These are phyloP conservation scores for Crocidura indochinensis DNA, from an alignment of 2,797 vertebrate genomes.

Conservation along the genomic window DNA sequence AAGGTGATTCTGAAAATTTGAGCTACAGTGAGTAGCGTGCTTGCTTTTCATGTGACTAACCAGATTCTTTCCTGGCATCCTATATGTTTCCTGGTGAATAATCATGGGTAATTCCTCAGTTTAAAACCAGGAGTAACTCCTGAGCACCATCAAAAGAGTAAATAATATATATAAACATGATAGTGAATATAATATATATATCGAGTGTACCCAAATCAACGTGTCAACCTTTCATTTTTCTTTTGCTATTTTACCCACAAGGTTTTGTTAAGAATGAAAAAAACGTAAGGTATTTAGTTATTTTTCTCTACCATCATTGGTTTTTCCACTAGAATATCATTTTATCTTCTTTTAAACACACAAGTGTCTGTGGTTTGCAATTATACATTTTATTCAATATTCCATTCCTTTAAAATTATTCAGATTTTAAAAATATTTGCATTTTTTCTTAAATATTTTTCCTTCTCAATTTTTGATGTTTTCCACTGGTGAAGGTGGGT, in stretches of 20 bases:
- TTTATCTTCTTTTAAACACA: conserved; percentile 30
- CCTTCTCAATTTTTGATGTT: not conserved
- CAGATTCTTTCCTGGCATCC: no score
- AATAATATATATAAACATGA: no score
- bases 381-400: conserved; percentile 5
- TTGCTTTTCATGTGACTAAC: no score
- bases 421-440: conserved; percentile 8
- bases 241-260: conserved; percentile 20
- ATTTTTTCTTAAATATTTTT: not conserved
- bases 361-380: not conserved
- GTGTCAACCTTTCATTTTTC: not conserved
- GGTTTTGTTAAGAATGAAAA: conserved; percentile 37
- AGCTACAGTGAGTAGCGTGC: no score
- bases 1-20: not conserved
- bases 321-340: conserved; percentile 5
- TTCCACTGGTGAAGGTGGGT: not conserved
- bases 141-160: no score
- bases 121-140: no score
- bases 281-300: not conserved
- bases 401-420: conserved; percentile 28
- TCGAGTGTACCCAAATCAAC: not conserved
- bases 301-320: conserved; percentile 61
- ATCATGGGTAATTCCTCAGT: no score
- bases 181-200: no score
- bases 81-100: no score